phyloP scores from a whole-genome alignment of 92 coral and sea anemone species.

The Parazoanthus atlanticus region DNA sequence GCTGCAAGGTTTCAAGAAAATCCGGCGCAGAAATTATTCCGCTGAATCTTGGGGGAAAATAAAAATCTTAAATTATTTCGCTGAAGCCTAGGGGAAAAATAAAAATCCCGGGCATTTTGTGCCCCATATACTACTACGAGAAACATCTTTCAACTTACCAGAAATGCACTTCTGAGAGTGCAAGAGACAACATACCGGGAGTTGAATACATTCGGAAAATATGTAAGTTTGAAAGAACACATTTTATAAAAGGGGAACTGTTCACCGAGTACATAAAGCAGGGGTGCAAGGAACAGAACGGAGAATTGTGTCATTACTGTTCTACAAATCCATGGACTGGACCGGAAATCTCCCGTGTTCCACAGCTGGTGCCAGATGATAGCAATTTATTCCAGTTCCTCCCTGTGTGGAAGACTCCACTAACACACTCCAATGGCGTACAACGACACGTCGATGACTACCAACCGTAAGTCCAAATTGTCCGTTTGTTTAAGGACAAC shows the following conservation, averaged over 20 bases:
- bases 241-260: constrained; percentile 45
- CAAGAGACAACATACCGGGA: constrained; percentile 31
- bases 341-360: constrained; percentile 41
- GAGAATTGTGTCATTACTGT: constrained; percentile 42
- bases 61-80: too few relatives aligned
- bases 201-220: constrained; percentile 16
- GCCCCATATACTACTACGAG: too few relatives aligned
- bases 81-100: too few relatives aligned
- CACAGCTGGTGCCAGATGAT: constrained; percentile 51
- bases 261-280: constrained; percentile 45
- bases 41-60: too few relatives aligned
- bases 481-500: constrained; percentile 9
- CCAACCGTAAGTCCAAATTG: constrained; percentile 46
- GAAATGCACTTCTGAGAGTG: constrained; percentile 25
- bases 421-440: constrained; percentile 17
- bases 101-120: too few relatives aligned
- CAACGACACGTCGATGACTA: constrained; percentile 41
- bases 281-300: constrained; percentile 34
- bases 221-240: constrained; percentile 6
- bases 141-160: constrained; percentile 14
- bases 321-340: constrained; percentile 28
- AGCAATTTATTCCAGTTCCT: constrained; percentile 34
- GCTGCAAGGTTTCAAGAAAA: too few relatives aligned
- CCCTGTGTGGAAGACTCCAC: constrained; percentile 38
- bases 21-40: too few relatives aligned